Evolutionary conservation across 1,140 invertebrate species (phyloP), one percentile per base, ranked within the genome.

Genomic region (Zaprionus inermis): DNA sequence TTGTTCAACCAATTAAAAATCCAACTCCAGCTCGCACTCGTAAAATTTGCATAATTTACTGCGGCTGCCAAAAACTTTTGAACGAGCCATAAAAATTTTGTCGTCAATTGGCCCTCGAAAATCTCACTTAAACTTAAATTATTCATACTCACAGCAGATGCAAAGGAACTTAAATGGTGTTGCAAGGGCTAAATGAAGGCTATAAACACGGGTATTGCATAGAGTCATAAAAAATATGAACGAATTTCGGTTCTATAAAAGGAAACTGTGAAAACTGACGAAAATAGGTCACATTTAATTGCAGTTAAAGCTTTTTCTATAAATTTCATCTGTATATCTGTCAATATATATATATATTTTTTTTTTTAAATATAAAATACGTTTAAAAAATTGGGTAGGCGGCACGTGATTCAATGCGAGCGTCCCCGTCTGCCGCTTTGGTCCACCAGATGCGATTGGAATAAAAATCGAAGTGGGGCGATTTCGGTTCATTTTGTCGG

Each of bases 41-140:
- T 28, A 28, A 57, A 67, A 68, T 68, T 59, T 68, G 66, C 66
- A 65, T 59, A 68, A 68, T 44, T 65, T 55, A 36, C 61, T n/a
- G 34, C 11, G 44, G 24, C 24, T 28, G 30, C 7, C 28, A 56
- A 34, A 32, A 56, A 56, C 16, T 34, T 24, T 56, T 32, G 38
- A 56, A 30, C 16, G 9, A 20, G 34, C 36, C 52, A 56, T 65
- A 56, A 65, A 65, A 65, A 18, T 65, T 65, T n/a, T n/a, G n/a
- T n/a, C n/a, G 24, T 56, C 22, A 64, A 52, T 54, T 41, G 32
- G 32, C 6, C 32, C 49, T 54, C 63, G 52, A 56, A n/a, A 57
- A n/a, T n/a, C n/a, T n/a, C n/a, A n/a, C n/a, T 57, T 57, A 32
- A 24, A n/a, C 34, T 18, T n/a, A 64, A 54, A 55, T 38, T 64